Conservation (phyloP, 2,797 vertebrate species). For the Cuniculus paca region DNA sequence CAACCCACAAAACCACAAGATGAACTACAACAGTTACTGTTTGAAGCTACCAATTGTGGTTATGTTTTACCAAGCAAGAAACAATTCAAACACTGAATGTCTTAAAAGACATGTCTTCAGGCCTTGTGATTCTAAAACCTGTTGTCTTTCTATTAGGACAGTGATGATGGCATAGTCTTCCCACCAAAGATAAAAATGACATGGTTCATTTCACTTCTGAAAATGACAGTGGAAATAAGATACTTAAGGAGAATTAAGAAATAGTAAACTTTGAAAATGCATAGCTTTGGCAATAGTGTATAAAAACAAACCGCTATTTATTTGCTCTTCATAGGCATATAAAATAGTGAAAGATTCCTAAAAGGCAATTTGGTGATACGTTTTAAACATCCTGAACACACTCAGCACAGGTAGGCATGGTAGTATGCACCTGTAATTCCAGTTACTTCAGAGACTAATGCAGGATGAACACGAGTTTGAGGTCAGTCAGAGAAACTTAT, state of each 20-base stretch:
- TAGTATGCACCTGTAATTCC: neutral
- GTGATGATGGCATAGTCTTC: neutral
- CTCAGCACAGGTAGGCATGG: neutral
- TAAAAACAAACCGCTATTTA: neutral
- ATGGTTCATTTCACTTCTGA: neutral
- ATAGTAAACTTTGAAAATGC: neutral
- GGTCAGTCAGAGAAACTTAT: neutral
- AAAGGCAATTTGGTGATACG: neutral
- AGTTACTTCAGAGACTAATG: neutral
- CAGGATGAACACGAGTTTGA: neutral
- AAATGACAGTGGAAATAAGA: neutral
- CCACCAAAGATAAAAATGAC: neutral
- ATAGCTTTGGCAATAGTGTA: neutral
- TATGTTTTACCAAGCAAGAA: neutral
- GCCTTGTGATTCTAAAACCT: neutral
- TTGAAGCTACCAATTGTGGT: neutral
- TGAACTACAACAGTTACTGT: rapidly evolving
- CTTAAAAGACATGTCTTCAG: neutral
- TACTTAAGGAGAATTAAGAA: neutral
- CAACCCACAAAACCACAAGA: neutral
- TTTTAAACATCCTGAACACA: neutral
- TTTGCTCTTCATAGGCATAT: neutral
- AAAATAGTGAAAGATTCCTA: neutral
- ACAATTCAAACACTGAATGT: neutral
- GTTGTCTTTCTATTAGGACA: neutral